Percentiles rank a stretch among this genome's conserved stretches.
These are phyloP conservation scores for Darevskia nairensis DNA, from an alignment of 2,797 vertebrate species.

Conservation along the genomic window DNA sequence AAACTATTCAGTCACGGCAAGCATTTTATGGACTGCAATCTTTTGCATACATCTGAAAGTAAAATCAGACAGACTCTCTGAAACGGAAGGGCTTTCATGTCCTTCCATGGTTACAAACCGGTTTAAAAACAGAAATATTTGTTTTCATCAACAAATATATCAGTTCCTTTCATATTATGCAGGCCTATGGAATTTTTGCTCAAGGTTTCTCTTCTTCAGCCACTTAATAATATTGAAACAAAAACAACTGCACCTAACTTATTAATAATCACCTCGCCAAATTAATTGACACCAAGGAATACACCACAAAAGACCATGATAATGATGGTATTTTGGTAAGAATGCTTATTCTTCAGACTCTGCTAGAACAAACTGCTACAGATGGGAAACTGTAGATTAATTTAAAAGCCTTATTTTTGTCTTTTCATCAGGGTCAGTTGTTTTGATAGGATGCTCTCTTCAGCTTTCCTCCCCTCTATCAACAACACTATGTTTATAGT, in stretches of 20 bases:
- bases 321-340: background rate
- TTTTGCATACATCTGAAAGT: background rate
- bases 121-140: background rate
- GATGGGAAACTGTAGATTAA: background rate
- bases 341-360: background rate
- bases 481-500: slow-evolving; percentile 30
- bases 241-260: background rate
- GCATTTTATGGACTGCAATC: background rate
- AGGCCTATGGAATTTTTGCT: background rate
- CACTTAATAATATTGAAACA: slow-evolving; percentile 1
- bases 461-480: slow-evolving; percentile 21
- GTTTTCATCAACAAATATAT: background rate
- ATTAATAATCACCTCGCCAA: background rate
- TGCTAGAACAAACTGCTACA: background rate
- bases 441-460: slow-evolving; percentile 19
- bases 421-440: slow-evolving; percentile 19
- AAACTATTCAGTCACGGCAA: background rate
- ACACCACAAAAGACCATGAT: background rate
- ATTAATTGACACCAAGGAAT: background rate
- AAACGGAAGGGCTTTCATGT: background rate
- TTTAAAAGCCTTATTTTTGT: slow-evolving; percentile 15
- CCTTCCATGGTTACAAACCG: background rate
- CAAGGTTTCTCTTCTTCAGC: background rate
- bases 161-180: background rate
- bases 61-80: background rate